phyloP scores from a whole-genome alignment of 2,113 vertebrate species.

The Sturnus vulgaris region DNA sequence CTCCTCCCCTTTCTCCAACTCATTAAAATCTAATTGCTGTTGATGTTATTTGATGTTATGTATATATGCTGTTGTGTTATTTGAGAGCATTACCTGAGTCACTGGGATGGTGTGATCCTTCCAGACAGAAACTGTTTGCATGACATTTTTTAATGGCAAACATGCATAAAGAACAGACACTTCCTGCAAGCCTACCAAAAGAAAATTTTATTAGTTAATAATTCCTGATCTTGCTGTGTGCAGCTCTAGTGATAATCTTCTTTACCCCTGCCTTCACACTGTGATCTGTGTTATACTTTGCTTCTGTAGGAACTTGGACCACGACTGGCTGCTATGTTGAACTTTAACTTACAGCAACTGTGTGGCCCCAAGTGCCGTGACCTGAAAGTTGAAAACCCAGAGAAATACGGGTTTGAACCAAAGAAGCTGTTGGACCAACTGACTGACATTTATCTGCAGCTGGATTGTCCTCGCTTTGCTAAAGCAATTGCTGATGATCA shows the following conservation, averaged over 20 bases:
- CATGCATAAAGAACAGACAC: not conserved
- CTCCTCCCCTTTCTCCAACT: not conserved
- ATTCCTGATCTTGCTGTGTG: not conserved
- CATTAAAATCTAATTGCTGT: not conserved
- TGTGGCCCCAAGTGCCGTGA: conserved; percentile 98
- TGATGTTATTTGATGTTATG: not conserved
- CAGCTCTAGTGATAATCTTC: not conserved
- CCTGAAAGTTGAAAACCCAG: conserved; percentile 97
- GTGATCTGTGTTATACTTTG: not conserved
- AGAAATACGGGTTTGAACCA: conserved; percentile 98
- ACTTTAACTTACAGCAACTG: conserved; percentile 97
- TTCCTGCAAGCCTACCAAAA: not conserved
- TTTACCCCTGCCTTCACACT: not conserved
- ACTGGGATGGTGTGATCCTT: not conserved
- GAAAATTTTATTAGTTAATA: not conserved
- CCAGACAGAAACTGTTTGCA: not conserved
- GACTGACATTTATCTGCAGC: conserved; percentile 96
- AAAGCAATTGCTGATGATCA: conserved; percentile 98
- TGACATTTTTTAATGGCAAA: not conserved
- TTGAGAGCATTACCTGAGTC: not conserved
- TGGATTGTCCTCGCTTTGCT: conserved; percentile 95
- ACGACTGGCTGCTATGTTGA: conserved; percentile 95
- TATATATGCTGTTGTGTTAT: too few relatives aligned
- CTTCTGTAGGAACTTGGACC: conserved; percentile 88
- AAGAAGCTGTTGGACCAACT: conserved; percentile 99